Evolutionary conservation across 2,888 invertebrate genomes (phyloP), one percentile per base, ranked within the genome.

Genomic region (Leptura quadrifasciata): DNA sequence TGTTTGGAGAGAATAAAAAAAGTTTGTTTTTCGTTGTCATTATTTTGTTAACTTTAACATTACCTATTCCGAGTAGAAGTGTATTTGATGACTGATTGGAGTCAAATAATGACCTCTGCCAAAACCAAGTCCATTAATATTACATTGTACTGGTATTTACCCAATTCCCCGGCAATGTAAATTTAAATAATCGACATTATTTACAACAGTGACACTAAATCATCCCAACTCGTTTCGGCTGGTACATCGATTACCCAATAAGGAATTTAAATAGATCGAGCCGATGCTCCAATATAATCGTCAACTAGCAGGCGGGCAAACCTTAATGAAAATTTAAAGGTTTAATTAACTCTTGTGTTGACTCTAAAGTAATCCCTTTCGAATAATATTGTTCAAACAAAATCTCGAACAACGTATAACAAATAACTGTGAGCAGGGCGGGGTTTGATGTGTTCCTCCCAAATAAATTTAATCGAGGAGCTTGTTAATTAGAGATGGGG

Each of bases 301-400:
- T n/a, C 47, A n/a, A 3, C 47, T n/a, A 1, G 15, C n/a, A 47
- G 15, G 3, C 27, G 39, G 39, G 39, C 3, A 1, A 5, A 4
- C 47, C 47, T n/a, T 47, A 47, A 47, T 47, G 47, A 47, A 47
- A 47, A 47, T 47, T 47, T 47, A 47, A 47, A 47, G 47, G n/a
- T 47, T 47, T 47, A 47, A 47, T 47, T 47, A 47, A 47, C 47
- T 47, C n/a, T n/a, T 47, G 47, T 47, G 47, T 47, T 47, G 47
- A n/a, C 5, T 15, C n/a, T 47, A 1, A 47, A 47, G 47, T 47
- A 47, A 47, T n/a, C n/a, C 47, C 47, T n/a, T 5, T n/a, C 47
- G 47, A 47, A n/a, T 47, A 47, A 47, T 47, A 47, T n/a, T 47
- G 47, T 47, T 15, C 47, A 47, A 47, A 47, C 47, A n/a, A n/a